phyloP scores from a whole-genome alignment of 2,888 invertebrate species.

The Tanaodytes sp. region DNA sequence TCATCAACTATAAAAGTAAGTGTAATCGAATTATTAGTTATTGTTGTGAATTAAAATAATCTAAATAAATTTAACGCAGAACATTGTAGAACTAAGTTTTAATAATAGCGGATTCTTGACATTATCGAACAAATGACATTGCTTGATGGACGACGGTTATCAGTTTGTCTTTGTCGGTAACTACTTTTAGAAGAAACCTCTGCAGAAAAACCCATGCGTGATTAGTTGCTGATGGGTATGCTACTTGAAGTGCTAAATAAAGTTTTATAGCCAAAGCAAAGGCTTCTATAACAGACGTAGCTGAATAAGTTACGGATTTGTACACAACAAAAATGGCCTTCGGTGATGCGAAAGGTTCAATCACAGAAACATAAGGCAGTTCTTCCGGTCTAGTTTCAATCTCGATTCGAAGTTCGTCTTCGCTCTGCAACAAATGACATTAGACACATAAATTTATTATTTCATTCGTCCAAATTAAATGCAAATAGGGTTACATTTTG shows the following conservation, averaged over 20 bases:
- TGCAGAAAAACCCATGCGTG: background rate
- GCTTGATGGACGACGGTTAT: background rate
- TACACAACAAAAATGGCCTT: background rate
- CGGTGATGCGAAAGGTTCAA: background rate
- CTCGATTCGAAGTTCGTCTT: background rate
- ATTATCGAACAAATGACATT: background rate
- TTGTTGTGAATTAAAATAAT: too few relatives aligned
- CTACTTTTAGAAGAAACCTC: background rate
- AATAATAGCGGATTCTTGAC: too few relatives aligned
- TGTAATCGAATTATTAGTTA: too few relatives aligned
- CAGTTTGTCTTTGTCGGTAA: background rate
- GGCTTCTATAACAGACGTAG: background rate
- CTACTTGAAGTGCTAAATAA: background rate
- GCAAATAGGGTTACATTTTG: too few relatives aligned
- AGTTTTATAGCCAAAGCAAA: background rate
- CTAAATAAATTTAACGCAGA: too few relatives aligned
- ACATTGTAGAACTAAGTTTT: too few relatives aligned
- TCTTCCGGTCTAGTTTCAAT: background rate
- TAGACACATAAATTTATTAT: too few relatives aligned
- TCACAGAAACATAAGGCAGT: background rate
- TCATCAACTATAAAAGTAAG: too few relatives aligned
- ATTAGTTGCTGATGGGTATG: background rate
- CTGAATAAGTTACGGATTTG: background rate
- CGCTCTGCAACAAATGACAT: background rate
- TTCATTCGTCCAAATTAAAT: too few relatives aligned